These are phyloP conservation scores for Melanerpes formicivorus DNA, from an alignment of 2,113 vertebrate species.

Conservation along the genomic window DNA sequence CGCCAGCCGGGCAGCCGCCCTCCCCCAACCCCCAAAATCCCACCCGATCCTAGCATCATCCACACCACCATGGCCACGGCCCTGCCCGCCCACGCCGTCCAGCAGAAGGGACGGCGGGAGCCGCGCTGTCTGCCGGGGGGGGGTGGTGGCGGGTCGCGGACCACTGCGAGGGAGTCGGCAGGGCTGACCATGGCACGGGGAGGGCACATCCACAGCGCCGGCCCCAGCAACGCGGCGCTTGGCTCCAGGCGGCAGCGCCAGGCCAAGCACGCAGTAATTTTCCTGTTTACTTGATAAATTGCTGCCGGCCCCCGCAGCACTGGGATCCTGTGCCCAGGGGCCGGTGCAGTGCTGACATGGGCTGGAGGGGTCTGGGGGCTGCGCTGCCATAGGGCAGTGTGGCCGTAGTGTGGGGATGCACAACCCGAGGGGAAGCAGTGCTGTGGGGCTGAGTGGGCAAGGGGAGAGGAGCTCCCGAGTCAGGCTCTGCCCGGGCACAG, in stretches of 20 bases:
- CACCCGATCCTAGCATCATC: background rate
- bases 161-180: fast-evolving
- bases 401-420: fast-evolving
- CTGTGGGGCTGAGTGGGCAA: fast-evolving
- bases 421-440: fast-evolving
- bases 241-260: background rate
- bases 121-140: fast-evolving
- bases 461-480: background rate
- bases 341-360: background rate
- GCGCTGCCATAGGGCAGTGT: fast-evolving
- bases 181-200: fast-evolving
- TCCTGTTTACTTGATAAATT: slow-evolving; percentile 28
- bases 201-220: fast-evolving
- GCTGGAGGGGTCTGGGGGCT: no score
- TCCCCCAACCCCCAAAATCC: no score
- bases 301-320: background rate
- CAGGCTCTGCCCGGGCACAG: background rate
- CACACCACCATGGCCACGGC: fast-evolving
- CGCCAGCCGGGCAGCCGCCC: fast-evolving
- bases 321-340: fast-evolving
- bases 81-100: background rate
- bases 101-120: fast-evolving
- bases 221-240: background rate
- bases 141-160: fast-evolving
- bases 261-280: background rate